Evolutionary conservation across 2,113 vertebrate genomes (phyloP).

Genomic region (Mus spicilegus): DNA sequence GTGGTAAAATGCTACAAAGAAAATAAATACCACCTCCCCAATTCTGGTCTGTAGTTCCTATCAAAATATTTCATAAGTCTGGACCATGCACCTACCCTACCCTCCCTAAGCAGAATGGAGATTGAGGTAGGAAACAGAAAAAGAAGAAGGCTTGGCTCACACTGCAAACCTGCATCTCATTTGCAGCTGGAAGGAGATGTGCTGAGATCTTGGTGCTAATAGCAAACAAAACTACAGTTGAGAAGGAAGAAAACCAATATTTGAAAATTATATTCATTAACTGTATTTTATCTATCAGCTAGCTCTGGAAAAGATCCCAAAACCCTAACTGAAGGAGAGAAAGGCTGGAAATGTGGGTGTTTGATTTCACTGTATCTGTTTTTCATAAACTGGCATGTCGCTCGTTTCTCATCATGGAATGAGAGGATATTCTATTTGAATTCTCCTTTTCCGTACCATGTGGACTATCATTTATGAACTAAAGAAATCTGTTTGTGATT

Average conservation of each 20-base stretch:
- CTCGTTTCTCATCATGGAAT: not conserved
- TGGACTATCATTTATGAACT: not conserved
- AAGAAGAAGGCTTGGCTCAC: not conserved
- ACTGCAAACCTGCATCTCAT: not conserved
- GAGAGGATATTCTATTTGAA: constrained; percentile 30
- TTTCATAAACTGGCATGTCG: constrained; percentile 53
- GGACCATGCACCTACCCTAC: not conserved
- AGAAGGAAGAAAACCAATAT: not conserved
- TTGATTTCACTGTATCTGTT: constrained; percentile 45
- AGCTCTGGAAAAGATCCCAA: constrained; percentile 13
- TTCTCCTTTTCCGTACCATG: constrained; percentile 49
- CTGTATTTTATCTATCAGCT: constrained; percentile 7
- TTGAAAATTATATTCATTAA: constrained; percentile 19
- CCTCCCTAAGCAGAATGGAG: not conserved
- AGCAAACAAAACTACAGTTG: not conserved
- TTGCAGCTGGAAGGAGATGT: not conserved
- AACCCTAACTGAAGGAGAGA: not conserved
- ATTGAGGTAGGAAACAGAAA: not conserved
- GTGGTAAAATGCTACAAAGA: not conserved
- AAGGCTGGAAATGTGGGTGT: not conserved
- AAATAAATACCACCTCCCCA: not conserved
- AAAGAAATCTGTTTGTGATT: constrained; percentile 67
- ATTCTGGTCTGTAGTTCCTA: not conserved
- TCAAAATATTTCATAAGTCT: not conserved
- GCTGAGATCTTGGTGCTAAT: not conserved